Evolutionary conservation across 2,888 invertebrate genomes (phyloP).

Genomic region (Abrostola tripartita): DNA sequence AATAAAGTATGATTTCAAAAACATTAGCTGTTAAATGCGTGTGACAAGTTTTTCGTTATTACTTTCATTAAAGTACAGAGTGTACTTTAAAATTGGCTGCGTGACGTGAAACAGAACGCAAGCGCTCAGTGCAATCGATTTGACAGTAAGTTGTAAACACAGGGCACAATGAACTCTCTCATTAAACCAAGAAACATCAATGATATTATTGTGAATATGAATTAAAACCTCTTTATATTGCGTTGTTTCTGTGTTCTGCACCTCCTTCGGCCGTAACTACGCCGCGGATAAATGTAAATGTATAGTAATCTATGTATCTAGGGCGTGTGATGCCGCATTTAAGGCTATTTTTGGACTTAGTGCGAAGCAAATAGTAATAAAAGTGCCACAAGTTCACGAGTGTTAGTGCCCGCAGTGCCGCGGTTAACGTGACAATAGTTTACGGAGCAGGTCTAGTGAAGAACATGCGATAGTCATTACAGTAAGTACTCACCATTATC

Average conservation of each 20-base stretch:
- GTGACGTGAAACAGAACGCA: conserved; percentile 33
- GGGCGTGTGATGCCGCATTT: conserved; percentile 67
- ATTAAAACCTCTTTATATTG: conserved; percentile 65
- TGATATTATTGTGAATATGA: conserved; percentile 65
- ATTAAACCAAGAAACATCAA: conserved; percentile 60
- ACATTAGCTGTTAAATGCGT: not conserved
- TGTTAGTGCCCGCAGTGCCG: conserved; percentile 42
- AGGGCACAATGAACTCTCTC: conserved; percentile 78
- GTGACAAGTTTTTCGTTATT: too few species aligned
- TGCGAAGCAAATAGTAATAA: conserved; percentile 37
- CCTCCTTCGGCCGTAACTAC: conserved; percentile 7
- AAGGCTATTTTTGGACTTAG: conserved; percentile 48
- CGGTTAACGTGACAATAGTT: conserved; percentile 17
- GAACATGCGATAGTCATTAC: conserved; percentile 8
- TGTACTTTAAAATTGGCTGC: not conserved
- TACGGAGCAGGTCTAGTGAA: conserved; percentile 13
- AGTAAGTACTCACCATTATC: conserved; percentile 25
- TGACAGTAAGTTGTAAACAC: conserved; percentile 76
- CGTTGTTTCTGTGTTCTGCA: conserved; percentile 37
- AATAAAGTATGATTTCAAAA: too few species aligned
- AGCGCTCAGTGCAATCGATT: conserved; percentile 50
- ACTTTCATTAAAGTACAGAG: too few species aligned
- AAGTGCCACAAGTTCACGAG: conserved; percentile 32
- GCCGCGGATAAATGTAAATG: conserved; percentile 23
- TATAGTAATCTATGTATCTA: conserved; percentile 21